Evolutionary conservation across 2,113 vertebrate genomes (phyloP).

Genomic region (Dromaius novaehollandiae): DNA sequence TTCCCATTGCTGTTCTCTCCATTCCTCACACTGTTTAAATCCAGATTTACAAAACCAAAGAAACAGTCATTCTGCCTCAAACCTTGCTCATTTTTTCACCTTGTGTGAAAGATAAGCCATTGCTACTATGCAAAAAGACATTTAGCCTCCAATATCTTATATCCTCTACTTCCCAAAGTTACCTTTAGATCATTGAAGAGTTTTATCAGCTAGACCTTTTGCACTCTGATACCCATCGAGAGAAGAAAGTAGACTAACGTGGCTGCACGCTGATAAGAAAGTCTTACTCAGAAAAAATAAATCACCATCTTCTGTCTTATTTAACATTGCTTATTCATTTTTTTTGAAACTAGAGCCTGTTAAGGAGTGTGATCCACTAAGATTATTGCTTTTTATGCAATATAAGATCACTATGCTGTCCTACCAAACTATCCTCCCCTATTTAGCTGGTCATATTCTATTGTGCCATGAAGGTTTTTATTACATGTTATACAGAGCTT

Average conservation of each 20-base stretch:
- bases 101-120: conserved; percentile 50
- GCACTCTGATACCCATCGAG: conserved; percentile 64
- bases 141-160: conserved; percentile 63
- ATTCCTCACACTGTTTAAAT: conserved; percentile 6
- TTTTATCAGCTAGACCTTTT: conserved; percentile 71
- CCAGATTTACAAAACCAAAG: conserved; percentile 24
- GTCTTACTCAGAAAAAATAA: conserved; percentile 41
- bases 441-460: not conserved
- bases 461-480: not conserved
- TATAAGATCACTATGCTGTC: conserved; percentile 20
- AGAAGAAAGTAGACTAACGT: conserved; percentile 36
- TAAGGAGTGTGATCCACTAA: conserved; percentile 2
- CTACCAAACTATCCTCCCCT: not conserved
- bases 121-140: conserved; percentile 38
- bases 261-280: conserved; percentile 52
- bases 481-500: not conserved
- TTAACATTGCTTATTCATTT: conserved; percentile 7
- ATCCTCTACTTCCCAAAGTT: conserved; percentile 61
- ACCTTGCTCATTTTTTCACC: conserved; percentile 16
- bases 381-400: conserved; percentile 42
- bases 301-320: conserved; percentile 33
- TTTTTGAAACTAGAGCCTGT: not conserved
- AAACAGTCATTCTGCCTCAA: not conserved
- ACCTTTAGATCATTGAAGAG: conserved; percentile 67
- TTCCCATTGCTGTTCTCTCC: not conserved